phyloP scores from a whole-genome alignment of 2,797 vertebrate species.

The Sebastes minor region DNA sequence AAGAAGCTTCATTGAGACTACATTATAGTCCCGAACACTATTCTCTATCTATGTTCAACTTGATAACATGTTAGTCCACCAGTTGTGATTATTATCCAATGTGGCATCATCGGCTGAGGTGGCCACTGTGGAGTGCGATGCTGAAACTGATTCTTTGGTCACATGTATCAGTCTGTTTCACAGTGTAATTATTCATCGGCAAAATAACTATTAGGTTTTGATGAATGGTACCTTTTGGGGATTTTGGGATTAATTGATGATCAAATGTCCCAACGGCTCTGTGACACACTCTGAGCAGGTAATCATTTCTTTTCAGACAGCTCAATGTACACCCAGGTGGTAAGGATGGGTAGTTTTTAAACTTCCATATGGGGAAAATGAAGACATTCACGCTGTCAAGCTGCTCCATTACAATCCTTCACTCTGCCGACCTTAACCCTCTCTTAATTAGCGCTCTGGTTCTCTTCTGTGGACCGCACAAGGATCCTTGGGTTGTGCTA shows the following conservation, averaged over 20 bases:
- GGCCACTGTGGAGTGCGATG: not conserved
- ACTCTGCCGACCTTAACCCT: constrained; percentile 59
- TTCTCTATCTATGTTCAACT: not conserved
- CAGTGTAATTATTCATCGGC: constrained; percentile 56
- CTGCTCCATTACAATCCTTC: constrained; percentile 62
- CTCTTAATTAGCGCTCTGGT: constrained; percentile 43
- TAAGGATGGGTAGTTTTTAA: constrained; percentile 71
- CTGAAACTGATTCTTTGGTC: not conserved
- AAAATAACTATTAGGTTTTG: constrained; percentile 63
- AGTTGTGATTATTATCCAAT: not conserved
- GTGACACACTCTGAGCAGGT: constrained; percentile 57
- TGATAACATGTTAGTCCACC: not conserved
- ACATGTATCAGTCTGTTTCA: constrained; percentile 5
- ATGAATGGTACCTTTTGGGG: constrained; percentile 69
- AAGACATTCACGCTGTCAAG: constrained; percentile 73
- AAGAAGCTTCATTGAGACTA: not conserved
- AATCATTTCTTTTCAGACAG: constrained; percentile 77
- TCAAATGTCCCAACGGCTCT: constrained; percentile 68
- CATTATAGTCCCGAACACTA: not conserved
- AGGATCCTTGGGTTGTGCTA: constrained; percentile 12
- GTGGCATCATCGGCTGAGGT: not conserved
- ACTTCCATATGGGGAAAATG: constrained; percentile 69
- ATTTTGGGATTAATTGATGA: constrained; percentile 77
- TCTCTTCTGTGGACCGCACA: constrained; percentile 26
- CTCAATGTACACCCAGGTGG: constrained; percentile 76